Percentiles rank a stretch among this genome's conserved stretches.
Evolutionary conservation across 2,113 vertebrate species (phyloP).

Genomic region (Butastur rufipennis): DNA sequence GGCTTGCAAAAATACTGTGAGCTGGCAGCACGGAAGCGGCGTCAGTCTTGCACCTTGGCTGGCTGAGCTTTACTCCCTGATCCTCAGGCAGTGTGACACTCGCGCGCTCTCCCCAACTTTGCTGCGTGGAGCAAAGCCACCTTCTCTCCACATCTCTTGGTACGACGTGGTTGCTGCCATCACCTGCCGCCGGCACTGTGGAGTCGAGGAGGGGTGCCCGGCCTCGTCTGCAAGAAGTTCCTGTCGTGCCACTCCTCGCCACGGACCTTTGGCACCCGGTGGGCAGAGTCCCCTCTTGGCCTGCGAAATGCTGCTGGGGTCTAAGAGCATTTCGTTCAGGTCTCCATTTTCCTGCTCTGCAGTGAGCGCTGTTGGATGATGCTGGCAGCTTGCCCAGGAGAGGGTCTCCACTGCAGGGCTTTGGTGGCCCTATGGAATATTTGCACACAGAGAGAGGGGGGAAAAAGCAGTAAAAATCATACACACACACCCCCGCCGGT

Average conservation of each 20-base stretch:
- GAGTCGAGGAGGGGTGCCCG: not conserved
- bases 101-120: not conserved
- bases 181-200: not conserved
- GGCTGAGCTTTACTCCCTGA: not conserved
- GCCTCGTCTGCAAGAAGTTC: not conserved
- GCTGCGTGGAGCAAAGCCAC: not conserved
- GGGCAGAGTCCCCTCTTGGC: not conserved
- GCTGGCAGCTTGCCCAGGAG: conserved; percentile 33
- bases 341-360: conserved; percentile 26
- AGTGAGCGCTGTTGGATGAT: not conserved
- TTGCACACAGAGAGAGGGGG: not conserved
- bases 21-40: not conserved
- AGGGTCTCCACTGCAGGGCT: not conserved
- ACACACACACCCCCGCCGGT: not conserved
- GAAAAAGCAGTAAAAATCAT: not conserved
- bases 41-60: not conserved
- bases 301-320: accelerated
- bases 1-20: not conserved
- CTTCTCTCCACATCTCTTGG: not conserved
- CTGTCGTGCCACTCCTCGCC: accelerated
- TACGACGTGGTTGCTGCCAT: not conserved
- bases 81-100: not conserved
- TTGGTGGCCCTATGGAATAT: not conserved
- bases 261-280: accelerated
- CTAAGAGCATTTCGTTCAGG: not conserved